Evolutionary conservation across 2,888 invertebrate genomes (phyloP).

Genomic region (Deroplatys truncata): DNA sequence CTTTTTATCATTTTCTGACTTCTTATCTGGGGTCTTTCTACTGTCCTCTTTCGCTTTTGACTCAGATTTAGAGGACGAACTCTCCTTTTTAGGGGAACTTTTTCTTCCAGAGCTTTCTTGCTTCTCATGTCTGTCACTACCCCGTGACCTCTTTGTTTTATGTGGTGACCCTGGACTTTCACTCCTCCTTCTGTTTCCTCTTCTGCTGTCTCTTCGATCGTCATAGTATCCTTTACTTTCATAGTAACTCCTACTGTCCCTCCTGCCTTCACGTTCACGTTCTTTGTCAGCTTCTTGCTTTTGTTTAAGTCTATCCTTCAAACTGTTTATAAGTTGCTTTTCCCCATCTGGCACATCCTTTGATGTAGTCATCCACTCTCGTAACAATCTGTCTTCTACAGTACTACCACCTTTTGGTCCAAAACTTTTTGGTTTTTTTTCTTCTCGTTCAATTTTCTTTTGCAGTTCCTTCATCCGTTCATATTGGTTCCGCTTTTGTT

Average conservation of each 20-base stretch:
- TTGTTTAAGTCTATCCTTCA: constrained; percentile 51
- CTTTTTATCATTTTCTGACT: neutral
- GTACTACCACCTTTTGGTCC: neutral
- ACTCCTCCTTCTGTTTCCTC: constrained; percentile 24
- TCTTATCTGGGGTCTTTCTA: constrained; percentile 2
- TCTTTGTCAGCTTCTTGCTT: constrained; percentile 47
- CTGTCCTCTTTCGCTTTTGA: neutral
- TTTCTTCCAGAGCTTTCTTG: neutral
- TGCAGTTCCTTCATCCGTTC: constrained; percentile 14
- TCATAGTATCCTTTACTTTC: constrained; percentile 41
- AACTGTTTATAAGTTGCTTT: constrained; percentile 47
- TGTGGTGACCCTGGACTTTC: constrained; percentile 31
- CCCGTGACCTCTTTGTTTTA: constrained; percentile 23
- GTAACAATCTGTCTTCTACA: constrained; percentile 40
- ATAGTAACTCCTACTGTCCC: constrained; percentile 5
- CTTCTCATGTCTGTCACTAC: neutral
- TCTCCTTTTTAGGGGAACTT: neutral
- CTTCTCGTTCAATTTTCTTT: neutral
- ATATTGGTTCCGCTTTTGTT: constrained; percentile 12
- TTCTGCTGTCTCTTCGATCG: constrained; percentile 39
- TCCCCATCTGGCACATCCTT: constrained; percentile 51
- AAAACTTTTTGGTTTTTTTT: neutral
- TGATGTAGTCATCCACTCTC: constrained; percentile 47
- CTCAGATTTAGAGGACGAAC: neutral
- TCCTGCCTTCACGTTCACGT: neutral